Evolutionary conservation across 2,113 vertebrate species (phyloP).

Genomic region (Planiliza haematocheilus): DNA sequence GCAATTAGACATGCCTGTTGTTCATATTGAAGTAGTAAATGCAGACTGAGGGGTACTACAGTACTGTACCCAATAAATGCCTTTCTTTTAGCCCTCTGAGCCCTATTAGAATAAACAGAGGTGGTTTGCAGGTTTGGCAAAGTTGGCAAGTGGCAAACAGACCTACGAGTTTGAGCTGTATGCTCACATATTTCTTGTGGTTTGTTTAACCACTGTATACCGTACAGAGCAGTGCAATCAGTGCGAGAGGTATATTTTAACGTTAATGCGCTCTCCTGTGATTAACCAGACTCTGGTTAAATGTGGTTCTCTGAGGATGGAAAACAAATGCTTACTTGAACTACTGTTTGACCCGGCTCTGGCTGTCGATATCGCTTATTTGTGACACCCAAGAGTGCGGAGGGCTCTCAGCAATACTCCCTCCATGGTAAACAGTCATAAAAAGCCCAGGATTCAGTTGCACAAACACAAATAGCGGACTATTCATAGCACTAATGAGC

Average conservation of each 20-base stretch:
- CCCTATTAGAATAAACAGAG: slow-evolving; percentile 71
- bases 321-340: slow-evolving; percentile 48
- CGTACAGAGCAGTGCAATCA: slow-evolving; percentile 11
- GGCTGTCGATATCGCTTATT: slow-evolving; percentile 52
- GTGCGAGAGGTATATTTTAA: slow-evolving; percentile 27
- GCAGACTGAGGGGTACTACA: slow-evolving; percentile 46
- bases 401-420: slow-evolving; percentile 43
- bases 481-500: slow-evolving; percentile 80
- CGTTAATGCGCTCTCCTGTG: slow-evolving; percentile 8
- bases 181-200: slow-evolving; percentile 32
- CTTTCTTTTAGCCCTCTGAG: slow-evolving; percentile 57
- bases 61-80: slow-evolving; percentile 37
- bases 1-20: slow-evolving; percentile 66
- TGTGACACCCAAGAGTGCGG: slow-evolving; percentile 47
- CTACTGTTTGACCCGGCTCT: slow-evolving; percentile 44
- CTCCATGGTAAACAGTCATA: slow-evolving; percentile 79
- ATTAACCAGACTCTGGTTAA: slow-evolving; percentile 33
- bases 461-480: slow-evolving; percentile 81
- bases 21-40: slow-evolving; percentile 72
- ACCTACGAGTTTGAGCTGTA: slow-evolving; percentile 12
- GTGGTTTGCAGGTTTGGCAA: slow-evolving; percentile 51
- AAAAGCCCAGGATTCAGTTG: slow-evolving; percentile 75
- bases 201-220: slow-evolving; percentile 17
- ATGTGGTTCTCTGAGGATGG: slow-evolving; percentile 1
- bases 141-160: slow-evolving; percentile 51